Conservation (phyloP, 2,888 invertebrate species). For the Amphipyra berbera region DNA sequence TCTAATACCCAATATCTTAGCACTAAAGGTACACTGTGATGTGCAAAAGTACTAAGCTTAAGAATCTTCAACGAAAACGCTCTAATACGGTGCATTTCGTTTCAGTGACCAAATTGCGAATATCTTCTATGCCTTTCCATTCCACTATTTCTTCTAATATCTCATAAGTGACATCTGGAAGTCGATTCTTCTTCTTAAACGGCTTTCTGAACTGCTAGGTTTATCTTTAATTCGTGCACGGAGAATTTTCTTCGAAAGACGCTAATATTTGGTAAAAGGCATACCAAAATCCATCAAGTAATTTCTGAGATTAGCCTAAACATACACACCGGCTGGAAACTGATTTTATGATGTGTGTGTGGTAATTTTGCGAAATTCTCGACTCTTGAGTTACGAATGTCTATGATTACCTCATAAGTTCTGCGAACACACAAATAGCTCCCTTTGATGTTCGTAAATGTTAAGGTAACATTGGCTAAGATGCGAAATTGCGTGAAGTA, state of each 20-base stretch:
- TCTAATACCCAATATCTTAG: too few relatives aligned
- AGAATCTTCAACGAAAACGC: too few relatives aligned
- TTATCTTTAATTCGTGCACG: too few relatives aligned
- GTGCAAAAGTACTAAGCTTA: too few relatives aligned
- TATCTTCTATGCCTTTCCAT: too few relatives aligned
- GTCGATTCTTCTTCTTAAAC: too few relatives aligned
- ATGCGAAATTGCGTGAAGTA: conserved; percentile 33
- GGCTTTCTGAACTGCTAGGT: too few relatives aligned
- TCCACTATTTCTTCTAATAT: too few relatives aligned
- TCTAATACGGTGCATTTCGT: too few relatives aligned
- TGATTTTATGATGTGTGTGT: conserved; percentile 53
- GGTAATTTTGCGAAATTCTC: conserved; percentile 53
- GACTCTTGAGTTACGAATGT: conserved; percentile 39
- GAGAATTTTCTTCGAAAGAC: neutral
- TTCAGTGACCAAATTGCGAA: too few relatives aligned
- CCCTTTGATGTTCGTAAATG: conserved; percentile 54
- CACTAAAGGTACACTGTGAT: too few relatives aligned
- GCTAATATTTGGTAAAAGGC: conserved; percentile 19
- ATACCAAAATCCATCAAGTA: conserved; percentile 40
- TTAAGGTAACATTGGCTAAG: conserved; percentile 43
- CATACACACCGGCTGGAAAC: conserved; percentile 39
- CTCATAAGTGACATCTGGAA: too few relatives aligned
- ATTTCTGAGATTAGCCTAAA: conserved; percentile 46
- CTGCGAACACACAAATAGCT: conserved; percentile 48
- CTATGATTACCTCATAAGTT: conserved; percentile 55